Base-by-base conservation (phyloP, 2,888 invertebrate species). In the Tetrapedia diversipes region DNA sequence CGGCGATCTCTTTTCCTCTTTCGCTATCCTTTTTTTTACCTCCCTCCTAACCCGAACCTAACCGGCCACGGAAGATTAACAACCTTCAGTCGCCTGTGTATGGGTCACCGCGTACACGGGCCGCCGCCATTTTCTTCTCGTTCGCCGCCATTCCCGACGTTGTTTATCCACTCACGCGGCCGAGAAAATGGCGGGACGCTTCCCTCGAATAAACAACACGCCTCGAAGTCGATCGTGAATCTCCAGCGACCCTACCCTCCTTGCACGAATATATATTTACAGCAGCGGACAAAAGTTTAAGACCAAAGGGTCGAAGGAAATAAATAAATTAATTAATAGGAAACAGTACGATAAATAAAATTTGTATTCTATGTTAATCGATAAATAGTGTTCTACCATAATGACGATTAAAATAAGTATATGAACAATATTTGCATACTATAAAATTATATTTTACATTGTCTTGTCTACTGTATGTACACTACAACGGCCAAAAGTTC, bases 171-270 rank as follows among this genome's bases (percentile, higher is more conserved):
- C 51, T 56, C 45, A 1, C 54, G 27, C 32, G 22, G 2, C 11
- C 14, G 10, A 14, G 14, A 49, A 51, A 41, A 41, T 24, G 11
- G 3, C 57, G 24, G 49, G 53, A 70, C 43, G 43, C 49, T 47
- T 76, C 43, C 24, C 43, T 72, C 56, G 66, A 60, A 69, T 69
- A 78, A 78, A 72, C 76, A 79, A 57, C 45, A 37, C 14, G 49
- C 29, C 63, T 45, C 37, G 43, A 19, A 47, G 49, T 51, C 61
- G 71, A 57, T 81, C 73, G 63, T 66, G 81, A 81, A 81, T 79
- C 79, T 77, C 60, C 19, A 56, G 54, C 51, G 22, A 37, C 22
- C 29, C 32, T 11, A 7, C 8, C 11, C 19, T 2, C 34, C 41
- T 59, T 39, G 34, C 19, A 29, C 57, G 69, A 75, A 69, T 80